phyloP scores from a whole-genome alignment of 2,888 invertebrate species.

The Melanostoma mellinum region DNA sequence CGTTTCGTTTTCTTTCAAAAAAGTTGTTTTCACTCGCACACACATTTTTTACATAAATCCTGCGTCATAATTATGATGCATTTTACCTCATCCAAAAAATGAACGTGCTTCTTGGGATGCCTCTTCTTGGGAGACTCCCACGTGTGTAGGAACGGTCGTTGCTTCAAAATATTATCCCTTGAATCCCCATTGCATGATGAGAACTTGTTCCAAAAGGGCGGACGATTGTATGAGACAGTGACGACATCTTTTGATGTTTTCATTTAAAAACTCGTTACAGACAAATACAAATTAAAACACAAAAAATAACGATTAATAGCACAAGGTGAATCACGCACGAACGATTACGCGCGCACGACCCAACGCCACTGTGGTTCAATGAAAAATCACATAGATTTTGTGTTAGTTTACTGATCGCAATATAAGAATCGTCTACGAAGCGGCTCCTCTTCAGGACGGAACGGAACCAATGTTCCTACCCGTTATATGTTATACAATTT shows the following conservation, averaged over 20 bases:
- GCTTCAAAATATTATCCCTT: constrained; percentile 48
- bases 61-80: not conserved
- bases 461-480: constrained; percentile 29
- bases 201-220: constrained; percentile 79
- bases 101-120: constrained; percentile 81
- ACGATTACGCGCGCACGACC: constrained; percentile 59
- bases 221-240: constrained; percentile 76
- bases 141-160: constrained; percentile 22
- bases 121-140: constrained; percentile 72
- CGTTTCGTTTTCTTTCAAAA: constrained; percentile 18
- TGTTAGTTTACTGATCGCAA: constrained; percentile 55
- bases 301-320: constrained; percentile 48
- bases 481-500: constrained; percentile 41
- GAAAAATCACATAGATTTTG: constrained; percentile 61
- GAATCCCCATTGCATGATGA: constrained; percentile 70
- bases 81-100: constrained; percentile 79
- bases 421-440: constrained; percentile 32
- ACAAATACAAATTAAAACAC: constrained; percentile 15
- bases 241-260: constrained; percentile 53
- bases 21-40: not conserved
- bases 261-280: constrained; percentile 11
- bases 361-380: constrained; percentile 64
- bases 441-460: constrained; percentile 44
- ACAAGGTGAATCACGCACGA: constrained; percentile 70
- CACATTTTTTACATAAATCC: constrained; percentile 60